phyloP scores from a whole-genome alignment of 2,888 invertebrate genomes.

The Meteorus colon region DNA sequence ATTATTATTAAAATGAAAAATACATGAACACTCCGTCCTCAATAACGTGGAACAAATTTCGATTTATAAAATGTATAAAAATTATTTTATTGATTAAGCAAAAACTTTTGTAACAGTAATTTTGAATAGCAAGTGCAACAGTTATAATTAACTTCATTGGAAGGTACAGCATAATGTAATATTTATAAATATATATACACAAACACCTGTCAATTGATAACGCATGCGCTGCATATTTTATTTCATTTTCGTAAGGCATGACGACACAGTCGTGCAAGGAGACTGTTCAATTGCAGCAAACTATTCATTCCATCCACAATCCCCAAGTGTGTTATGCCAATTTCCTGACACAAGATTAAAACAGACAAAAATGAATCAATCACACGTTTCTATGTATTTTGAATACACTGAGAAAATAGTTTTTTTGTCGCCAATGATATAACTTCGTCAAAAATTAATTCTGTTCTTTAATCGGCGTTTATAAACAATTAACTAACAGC shows the following conservation, averaged over 20 bases:
- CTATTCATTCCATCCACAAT: constrained; percentile 92
- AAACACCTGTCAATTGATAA: neutral
- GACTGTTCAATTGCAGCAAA: constrained; percentile 91
- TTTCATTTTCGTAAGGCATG: constrained; percentile 58
- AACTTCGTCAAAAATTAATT: too few species aligned
- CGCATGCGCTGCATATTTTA: constrained; percentile 23
- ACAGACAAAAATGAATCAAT: constrained; percentile 26
- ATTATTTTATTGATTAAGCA: constrained; percentile 50
- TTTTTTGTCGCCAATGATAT: too few species aligned
- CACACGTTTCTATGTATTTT: constrained; percentile 25
- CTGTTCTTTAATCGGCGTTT: too few species aligned
- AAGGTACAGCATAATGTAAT: neutral
- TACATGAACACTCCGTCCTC: neutral
- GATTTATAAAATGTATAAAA: constrained; percentile 55
- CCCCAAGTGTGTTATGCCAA: constrained; percentile 92
- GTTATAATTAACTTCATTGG: neutral
- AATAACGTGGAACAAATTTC: constrained; percentile 20
- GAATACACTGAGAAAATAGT: neutral
- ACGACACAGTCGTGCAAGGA: constrained; percentile 88
- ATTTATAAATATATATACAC: neutral
- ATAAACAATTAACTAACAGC: too few species aligned
- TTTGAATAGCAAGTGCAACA: neutral
- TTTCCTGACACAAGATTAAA: constrained; percentile 78
- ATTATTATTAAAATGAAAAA: neutral
- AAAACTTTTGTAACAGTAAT: neutral